phyloP scores from a whole-genome alignment of 2,113 vertebrate genomes.

The Melanerpes formicivorus region DNA sequence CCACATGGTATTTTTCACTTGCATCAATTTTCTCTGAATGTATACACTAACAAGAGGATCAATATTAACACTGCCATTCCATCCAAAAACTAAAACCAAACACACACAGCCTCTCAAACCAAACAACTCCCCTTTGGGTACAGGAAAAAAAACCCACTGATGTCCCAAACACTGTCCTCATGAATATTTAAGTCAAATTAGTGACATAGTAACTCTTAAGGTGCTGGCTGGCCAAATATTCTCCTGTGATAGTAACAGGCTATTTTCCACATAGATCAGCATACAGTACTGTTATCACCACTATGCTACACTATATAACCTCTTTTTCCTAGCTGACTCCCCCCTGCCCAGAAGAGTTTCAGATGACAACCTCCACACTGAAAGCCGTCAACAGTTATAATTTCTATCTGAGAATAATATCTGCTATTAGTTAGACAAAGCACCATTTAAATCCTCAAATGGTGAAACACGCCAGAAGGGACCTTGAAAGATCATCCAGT shows the following conservation, averaged over 20 bases:
- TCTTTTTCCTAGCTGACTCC: neutral
- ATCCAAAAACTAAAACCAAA: neutral
- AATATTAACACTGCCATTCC: neutral
- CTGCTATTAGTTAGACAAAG: conserved; percentile 7
- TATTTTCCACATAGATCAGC: neutral
- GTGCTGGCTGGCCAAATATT: neutral
- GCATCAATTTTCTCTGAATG: neutral
- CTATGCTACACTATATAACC: neutral
- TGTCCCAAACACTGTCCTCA: neutral
- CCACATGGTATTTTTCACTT: neutral
- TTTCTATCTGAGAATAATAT: neutral
- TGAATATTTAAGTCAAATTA: neutral
- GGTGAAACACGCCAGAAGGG: neutral
- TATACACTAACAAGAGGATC: neutral
- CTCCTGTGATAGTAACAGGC: neutral
- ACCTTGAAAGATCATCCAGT: too few relatives aligned
- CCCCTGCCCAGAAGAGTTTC: neutral
- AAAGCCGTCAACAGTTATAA: neutral
- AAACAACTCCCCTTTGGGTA: rapidly evolving
- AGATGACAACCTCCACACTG: neutral
- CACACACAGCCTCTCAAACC: neutral
- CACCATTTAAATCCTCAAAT: neutral
- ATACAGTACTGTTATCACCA: neutral
- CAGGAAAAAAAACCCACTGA: neutral
- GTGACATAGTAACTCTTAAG: neutral